phyloP scores from a whole-genome alignment of 2,797 vertebrate species.

The Pipistrellus nathusii region DNA sequence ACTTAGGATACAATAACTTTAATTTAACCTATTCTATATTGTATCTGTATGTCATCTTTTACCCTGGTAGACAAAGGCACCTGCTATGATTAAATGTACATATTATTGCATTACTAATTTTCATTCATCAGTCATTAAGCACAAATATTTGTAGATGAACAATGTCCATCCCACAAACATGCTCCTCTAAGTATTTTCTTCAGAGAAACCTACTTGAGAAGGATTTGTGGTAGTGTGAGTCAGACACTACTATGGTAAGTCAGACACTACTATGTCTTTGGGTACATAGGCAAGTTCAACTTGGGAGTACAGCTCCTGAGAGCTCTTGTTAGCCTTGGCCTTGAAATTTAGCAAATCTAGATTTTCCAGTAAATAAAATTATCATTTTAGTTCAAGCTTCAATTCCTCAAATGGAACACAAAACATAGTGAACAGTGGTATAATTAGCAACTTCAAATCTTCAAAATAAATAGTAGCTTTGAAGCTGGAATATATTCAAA shows the following conservation, averaged over 20 bases:
- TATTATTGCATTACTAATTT: background rate
- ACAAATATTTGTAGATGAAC: background rate
- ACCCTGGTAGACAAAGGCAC: background rate
- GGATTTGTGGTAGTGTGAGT: background rate
- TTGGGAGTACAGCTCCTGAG: background rate
- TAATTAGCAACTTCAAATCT: background rate
- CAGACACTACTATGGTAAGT: background rate
- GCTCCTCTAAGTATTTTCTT: background rate
- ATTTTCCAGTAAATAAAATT: background rate
- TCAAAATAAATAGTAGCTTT: background rate
- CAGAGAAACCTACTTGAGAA: background rate
- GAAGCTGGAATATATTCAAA: background rate
- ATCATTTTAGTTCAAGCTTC: background rate
- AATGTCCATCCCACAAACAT: background rate
- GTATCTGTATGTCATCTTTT: background rate
- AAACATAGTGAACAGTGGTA: background rate
- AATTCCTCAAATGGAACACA: background rate
- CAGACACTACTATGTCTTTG: accelerated
- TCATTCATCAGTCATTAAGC: background rate
- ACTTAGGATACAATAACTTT: background rate
- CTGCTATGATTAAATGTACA: background rate
- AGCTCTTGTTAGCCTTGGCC: background rate
- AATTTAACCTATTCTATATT: background rate
- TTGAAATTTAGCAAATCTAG: background rate
- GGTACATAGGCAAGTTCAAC: background rate